Evolutionary conservation across 2,888 invertebrate species (phyloP), one percentile per base, ranked within the genome.

Genomic region (Cephus pygmeus): DNA sequence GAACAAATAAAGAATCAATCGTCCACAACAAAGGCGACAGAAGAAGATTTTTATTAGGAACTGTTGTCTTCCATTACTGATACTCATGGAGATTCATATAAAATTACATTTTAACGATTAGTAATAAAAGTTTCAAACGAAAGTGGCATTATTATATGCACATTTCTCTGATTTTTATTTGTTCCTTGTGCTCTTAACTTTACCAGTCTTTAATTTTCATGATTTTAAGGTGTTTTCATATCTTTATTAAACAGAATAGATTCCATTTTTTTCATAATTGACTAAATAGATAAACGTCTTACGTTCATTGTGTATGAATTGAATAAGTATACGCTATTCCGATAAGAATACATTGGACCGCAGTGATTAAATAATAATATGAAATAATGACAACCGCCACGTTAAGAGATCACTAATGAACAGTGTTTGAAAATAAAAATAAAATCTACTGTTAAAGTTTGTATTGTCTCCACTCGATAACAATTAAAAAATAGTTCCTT

Each of bases 1-100:
- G 98, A 98, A 90, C 97, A 97, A 92, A 96, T 99, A 35, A 95
- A 95, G 87, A 96, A 96, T 91, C 94, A 95, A 84, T 79, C 87
- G 15, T 83, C 87, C 23, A 82, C 85, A 2, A 87, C 86, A 12
- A 91, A 92, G 82, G 86, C 89, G 6, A 87, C 88, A 9, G 94
- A 94, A 85, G 94, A 94, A 89, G 95, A 95, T 87, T 95, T 95
- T 90, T 95, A 95, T 88, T 95, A 90, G 91, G 31, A 69, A 79
- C 23, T 34, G 56, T 23, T 56, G 9, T 23, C 23, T 23, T 56
- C 2, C 56, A 56, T 56, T 56, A 9, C 23, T 56, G 9, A 56
- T 56, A 56, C 23, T 56, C 9, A 9, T 23, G 23, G 9, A 56
- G 9, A 23, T 56, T 56, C 23, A 56, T 23, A 56, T 23, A 56